A percentile compares a stretch with the other conserved stretches of the same genome.
Conservation (phyloP, 2,113 vertebrate genomes). For the Psittacara wagleri region DNA sequence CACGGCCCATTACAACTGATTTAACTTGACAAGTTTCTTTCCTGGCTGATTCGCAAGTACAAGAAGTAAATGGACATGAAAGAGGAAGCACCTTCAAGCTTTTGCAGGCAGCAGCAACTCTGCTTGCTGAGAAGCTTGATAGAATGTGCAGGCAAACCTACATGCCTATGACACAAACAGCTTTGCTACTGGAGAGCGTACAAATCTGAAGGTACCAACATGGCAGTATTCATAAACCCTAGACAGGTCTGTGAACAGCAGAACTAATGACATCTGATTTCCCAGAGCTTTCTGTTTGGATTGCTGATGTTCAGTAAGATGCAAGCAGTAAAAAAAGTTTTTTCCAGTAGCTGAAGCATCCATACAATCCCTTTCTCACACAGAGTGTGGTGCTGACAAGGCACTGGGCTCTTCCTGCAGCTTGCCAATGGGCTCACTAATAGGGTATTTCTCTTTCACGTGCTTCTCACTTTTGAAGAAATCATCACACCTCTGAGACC, state of each 20-base stretch:
- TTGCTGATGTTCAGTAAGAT: background rate
- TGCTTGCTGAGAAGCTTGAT: background rate
- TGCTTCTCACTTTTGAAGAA: background rate
- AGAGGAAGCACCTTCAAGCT: background rate
- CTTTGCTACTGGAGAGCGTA: fast-evolving
- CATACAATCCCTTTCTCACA: background rate
- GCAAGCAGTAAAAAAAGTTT: background rate
- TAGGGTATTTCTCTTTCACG: background rate
- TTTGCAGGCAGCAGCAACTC: background rate
- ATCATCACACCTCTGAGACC: background rate
- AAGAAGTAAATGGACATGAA: background rate
- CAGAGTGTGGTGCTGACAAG: background rate
- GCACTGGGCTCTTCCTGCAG: background rate
- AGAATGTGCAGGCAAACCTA: background rate
- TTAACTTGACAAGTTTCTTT: background rate
- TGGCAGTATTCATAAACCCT: background rate
- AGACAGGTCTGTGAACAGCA: background rate
- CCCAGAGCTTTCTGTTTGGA: background rate
- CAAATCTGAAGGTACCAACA: background rate
- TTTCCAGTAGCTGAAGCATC: background rate
- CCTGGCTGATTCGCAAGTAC: background rate
- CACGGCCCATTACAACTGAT: background rate
- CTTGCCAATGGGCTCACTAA: background rate
- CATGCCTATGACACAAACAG: background rate
- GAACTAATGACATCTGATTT: background rate